Conservation (phyloP, 1,140 invertebrate species). For the Epicauta chinensis region DNA sequence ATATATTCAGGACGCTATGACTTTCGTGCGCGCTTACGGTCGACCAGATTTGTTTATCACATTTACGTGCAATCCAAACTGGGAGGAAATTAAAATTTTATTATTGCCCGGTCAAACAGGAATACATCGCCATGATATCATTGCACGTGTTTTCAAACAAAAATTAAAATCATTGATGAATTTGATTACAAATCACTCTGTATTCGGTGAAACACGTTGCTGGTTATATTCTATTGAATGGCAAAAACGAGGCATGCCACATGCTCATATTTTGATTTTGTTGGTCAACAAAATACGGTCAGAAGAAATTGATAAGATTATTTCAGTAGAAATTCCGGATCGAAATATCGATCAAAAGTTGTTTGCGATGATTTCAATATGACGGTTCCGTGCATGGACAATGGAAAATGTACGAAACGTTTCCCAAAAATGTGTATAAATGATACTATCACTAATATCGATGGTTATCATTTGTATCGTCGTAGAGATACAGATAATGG, state of each 20-base stretch:
- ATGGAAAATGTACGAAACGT: conserved; percentile 40
- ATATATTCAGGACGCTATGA: conserved; percentile 43
- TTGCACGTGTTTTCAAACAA: conserved; percentile 38
- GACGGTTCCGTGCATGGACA: too few species aligned
- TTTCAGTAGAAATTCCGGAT: conserved; percentile 50
- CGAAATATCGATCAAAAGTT: conserved; percentile 37
- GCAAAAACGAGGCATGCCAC: conserved; percentile 47
- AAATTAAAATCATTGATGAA: conserved; percentile 33
- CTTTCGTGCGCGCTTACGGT: conserved; percentile 41
- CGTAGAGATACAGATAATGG: conserved; percentile 34
- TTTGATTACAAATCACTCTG: conserved; percentile 27
- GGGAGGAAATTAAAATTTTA: conserved; percentile 40
- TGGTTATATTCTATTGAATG: conserved; percentile 16
- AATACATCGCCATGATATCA: conserved; percentile 44
- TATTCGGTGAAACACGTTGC: conserved; percentile 34
- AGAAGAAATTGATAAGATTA: conserved; percentile 43
- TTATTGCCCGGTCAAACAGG: conserved; percentile 34
- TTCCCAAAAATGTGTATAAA: conserved; percentile 26
- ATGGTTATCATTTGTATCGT: conserved; percentile 43
- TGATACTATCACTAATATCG: conserved; percentile 35
- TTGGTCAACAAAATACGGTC: conserved; percentile 38
- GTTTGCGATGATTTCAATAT: too few species aligned
- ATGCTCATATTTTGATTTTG: conserved; percentile 43
- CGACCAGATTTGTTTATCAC: too few species aligned
- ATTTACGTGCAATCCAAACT: conserved; percentile 48